Evolutionary conservation across 2,888 invertebrate species (phyloP), one percentile per base, ranked within the genome.

Genomic region (Lithophane leautieri): DNA sequence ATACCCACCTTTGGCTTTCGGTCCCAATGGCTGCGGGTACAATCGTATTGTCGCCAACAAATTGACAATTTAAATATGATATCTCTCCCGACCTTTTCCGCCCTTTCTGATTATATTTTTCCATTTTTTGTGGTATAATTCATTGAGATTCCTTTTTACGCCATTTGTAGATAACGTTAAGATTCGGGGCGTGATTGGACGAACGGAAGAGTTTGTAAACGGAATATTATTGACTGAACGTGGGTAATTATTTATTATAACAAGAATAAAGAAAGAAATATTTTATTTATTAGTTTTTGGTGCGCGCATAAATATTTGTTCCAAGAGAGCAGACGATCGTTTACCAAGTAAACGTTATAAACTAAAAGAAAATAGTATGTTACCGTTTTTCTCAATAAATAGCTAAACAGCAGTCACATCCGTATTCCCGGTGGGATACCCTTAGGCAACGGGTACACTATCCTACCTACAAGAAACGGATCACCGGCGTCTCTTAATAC

Each of bases 21-120:
- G n/a, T 42, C 70, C 19, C 54, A 70, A 40, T 12, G 70, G 56
- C 69, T 50, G 28, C 66, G n/a, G 70, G 67, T 40, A 85, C 78
- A 72, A 74, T 81, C 68, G 65, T 73, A 71, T 77, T 71, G 78
- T 73, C 71, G 60, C 52, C 72, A 68, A 65, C 68, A 73, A 84
- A 84, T 77, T 73, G 70, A 78, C 85, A 81, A 83, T 84, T 83
- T 82, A 69, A 85, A 83, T 71, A 73, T 60, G 62, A 77, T 81
- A 83, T 83, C 82, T 73, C n/a, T 12, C 54, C 52, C 73, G 42
- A 69, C 81, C 85, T 71, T 71, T 79, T 76, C 67, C 67, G 70
- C 25, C 70, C 50, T 67, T 69, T 73, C 52, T 69, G 81, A 84
- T 76, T 67, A 75, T 70, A 63, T 56, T 79, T 67, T 69, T 52